Evolutionary conservation across 1,140 invertebrate species (phyloP).

Genomic region (Daktulosphaira vitifoliae): DNA sequence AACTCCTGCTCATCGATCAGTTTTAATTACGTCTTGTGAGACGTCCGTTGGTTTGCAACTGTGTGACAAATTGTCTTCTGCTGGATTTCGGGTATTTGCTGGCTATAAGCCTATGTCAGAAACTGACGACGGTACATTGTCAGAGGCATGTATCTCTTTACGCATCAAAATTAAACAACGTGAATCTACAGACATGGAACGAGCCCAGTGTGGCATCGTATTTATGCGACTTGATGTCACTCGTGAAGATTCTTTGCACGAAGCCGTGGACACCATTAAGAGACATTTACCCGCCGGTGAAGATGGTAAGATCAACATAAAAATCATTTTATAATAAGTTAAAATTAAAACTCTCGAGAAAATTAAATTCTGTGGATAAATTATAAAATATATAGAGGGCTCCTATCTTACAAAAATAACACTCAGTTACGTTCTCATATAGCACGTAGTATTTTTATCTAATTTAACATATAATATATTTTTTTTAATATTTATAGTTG

Average conservation of each 20-base stretch:
- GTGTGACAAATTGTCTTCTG: conserved; percentile 55
- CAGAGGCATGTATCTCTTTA: conserved; percentile 52
- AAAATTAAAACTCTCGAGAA: too few species aligned
- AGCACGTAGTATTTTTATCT: too few species aligned
- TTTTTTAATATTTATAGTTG: too few species aligned
- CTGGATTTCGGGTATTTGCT: conserved; percentile 66
- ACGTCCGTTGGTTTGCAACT: conserved; percentile 64
- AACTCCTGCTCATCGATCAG: conserved; percentile 41
- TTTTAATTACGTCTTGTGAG: conserved; percentile 67
- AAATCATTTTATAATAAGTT: too few species aligned
- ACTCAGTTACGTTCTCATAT: too few species aligned
- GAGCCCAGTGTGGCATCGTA: conserved; percentile 48
- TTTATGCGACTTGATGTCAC: conserved; percentile 67
- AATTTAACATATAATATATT: too few species aligned
- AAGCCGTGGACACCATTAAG: conserved; percentile 63
- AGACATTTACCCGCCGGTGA: conserved; percentile 71
- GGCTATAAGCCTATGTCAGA: conserved; percentile 48
- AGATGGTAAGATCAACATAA: conserved; percentile 52
- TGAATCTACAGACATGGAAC: conserved; percentile 40
- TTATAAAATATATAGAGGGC: too few species aligned
- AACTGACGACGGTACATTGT: conserved; percentile 43
- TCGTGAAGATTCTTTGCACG: conserved; percentile 65
- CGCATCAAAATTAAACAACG: conserved; percentile 49
- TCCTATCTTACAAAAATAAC: too few species aligned
- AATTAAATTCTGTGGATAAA: too few species aligned